Base-by-base conservation (phyloP, 2,888 invertebrate species). In the Tachystola acroxantha region DNA sequence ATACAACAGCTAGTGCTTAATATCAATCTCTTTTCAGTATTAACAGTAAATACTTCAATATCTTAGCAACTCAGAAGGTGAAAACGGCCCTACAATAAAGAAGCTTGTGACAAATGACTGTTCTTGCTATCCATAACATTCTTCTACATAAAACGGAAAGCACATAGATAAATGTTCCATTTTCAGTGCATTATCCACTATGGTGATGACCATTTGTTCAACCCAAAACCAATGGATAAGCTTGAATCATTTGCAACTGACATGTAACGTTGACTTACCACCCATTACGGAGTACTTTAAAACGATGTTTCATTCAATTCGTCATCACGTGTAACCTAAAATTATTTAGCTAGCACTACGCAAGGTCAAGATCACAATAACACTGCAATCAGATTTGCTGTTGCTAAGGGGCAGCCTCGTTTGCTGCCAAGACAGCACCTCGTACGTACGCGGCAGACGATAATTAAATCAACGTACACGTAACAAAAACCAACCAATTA, bases 381-480 rank as follows among this genome's bases (percentile, higher is more conserved):
- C 6, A 53, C 42, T 56, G 44, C 34, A 24, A 50, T 36, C n/a
- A 39, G n/a, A 38, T 40, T 45, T 34, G 34, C 24, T n/a, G 24
- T 27, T 28, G 27, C 30, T 19, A 34, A 20, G 42, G 24, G 12
- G 32, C 39, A 16, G 10, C 19, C 14, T 19, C 36, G 29, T 43
- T 50, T 46, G 57, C 53, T 62, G 63, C 60, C 62, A 60, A 58
- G 55, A 55, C 60, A 54, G 55, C 56, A 61, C 57, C 61, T 57
- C 42, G 43, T 48, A 59, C 25, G n/a, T n/a, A 16, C 57, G 52
- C 64, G 63, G 53, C 58, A 61, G 53, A 61, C 61, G 63, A 58
- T 77, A 77, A 82, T 80, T 78, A 74, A 66, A 73, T 74, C 71
- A 72, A 70, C 58, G 64, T 59, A 61, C 54, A 62, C 57, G 62